These are phyloP conservation scores for Penaeus japonicus DNA, from an alignment of 1,140 invertebrate species.

Conservation along the genomic window DNA sequence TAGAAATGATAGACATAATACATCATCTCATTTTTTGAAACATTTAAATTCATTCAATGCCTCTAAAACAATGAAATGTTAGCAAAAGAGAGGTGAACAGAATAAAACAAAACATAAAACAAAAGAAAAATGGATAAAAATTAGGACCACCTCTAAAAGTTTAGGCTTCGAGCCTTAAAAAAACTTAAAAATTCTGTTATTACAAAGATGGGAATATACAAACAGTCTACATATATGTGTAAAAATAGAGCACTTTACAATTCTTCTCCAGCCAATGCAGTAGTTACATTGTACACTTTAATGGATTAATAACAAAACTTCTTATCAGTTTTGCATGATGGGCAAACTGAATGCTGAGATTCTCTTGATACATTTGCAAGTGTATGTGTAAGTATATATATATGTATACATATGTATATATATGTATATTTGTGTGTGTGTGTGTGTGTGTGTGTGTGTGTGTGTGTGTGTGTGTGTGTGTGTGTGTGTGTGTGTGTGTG, in stretches of 20 bases:
- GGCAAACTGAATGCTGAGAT: no score
- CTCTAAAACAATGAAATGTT: conserved; percentile 43
- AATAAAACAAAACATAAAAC: conserved; percentile 20
- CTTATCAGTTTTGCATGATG: not conserved
- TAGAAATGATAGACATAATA: not conserved
- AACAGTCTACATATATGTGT: conserved; percentile 46
- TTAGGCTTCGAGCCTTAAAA: not conserved
- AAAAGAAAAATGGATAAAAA: conserved; percentile 1
- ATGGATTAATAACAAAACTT: not conserved
- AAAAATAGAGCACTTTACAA: conserved; percentile 52
- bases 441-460: no score
- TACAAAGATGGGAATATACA: conserved; percentile 39
- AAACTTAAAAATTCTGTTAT: conserved; percentile 1
- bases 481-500: no score
- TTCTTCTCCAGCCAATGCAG: conserved; percentile 9
- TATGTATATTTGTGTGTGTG: no score
- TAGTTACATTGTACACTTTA: conserved; percentile 29
- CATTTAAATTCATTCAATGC: conserved; percentile 45
- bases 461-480: no score
- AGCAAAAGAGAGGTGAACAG: conserved; percentile 31
- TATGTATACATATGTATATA: no score
- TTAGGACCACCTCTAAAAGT: not conserved
- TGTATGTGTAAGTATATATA: no score
- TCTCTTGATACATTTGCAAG: not conserved
- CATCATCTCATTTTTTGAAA: conserved; percentile 37